Evolutionary conservation across 2,888 invertebrate genomes (phyloP).

Genomic region (Cephus spinipes): DNA sequence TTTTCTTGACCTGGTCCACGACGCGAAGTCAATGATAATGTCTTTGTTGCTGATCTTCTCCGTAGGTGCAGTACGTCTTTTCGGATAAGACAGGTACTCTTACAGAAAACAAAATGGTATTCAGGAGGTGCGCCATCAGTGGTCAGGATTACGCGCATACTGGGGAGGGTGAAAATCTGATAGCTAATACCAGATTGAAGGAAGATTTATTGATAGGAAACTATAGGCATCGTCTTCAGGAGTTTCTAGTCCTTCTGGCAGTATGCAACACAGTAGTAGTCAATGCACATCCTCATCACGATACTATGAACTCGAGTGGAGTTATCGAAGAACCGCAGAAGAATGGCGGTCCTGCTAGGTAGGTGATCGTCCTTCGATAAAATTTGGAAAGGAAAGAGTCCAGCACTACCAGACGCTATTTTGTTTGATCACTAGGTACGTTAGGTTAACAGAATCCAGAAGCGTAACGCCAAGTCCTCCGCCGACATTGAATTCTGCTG

Average conservation of each 20-base stretch:
- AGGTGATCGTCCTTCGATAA: neutral
- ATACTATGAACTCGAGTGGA: conserved; percentile 79
- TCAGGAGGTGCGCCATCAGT: conserved; percentile 88
- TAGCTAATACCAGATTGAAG: conserved; percentile 67
- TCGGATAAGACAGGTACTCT: conserved; percentile 98
- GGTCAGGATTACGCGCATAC: conserved; percentile 92
- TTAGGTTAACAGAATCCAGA: conserved; percentile 80
- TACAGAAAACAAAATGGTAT: conserved; percentile 98
- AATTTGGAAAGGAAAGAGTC: neutral
- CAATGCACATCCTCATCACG: conserved; percentile 83
- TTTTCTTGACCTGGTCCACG: neutral
- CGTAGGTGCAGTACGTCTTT: conserved; percentile 87
- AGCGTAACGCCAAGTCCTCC: conserved; percentile 79
- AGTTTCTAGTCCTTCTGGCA: conserved; percentile 91
- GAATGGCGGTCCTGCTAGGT: conserved; percentile 53
- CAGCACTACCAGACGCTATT: neutral
- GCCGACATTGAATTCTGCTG: conserved; percentile 68
- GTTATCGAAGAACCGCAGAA: conserved; percentile 69
- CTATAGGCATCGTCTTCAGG: conserved; percentile 77
- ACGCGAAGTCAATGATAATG: neutral
- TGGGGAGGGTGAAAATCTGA: conserved; percentile 75
- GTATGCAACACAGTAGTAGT: conserved; percentile 98
- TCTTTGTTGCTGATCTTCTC: conserved; percentile 2
- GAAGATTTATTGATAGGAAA: conserved; percentile 73
- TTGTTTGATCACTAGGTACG: conserved; percentile 68